Conservation (phyloP, 2,797 vertebrate species). For the Squalus acanthias region DNA sequence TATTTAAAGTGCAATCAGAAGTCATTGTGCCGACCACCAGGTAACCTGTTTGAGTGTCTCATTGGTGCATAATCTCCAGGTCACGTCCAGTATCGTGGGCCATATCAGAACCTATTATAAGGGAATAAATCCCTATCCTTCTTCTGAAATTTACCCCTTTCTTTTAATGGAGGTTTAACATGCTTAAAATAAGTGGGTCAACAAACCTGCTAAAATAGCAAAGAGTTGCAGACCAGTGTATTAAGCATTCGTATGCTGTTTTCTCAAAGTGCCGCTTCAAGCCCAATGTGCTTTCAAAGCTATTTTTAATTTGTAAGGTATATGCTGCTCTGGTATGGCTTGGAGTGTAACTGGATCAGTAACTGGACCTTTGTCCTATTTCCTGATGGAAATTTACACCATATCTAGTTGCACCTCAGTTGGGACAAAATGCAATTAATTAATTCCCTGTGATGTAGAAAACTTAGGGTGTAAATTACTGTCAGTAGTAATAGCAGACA, state of each 20-base stretch:
- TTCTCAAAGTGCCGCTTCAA: neutral
- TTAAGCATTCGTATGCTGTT: neutral
- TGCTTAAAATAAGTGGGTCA: neutral
- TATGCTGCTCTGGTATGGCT: neutral
- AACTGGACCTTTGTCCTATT: neutral
- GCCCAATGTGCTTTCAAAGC: neutral
- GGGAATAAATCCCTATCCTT: neutral
- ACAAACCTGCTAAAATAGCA: neutral
- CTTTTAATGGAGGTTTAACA: neutral
- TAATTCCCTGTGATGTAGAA: neutral
- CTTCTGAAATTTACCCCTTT: neutral
- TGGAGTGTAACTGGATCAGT: neutral
- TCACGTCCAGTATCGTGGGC: neutral
- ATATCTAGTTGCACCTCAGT: neutral
- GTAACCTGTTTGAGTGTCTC: neutral
- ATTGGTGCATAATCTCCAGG: neutral
- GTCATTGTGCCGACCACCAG: neutral
- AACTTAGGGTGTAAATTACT: neutral
- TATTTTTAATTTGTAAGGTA: slow-evolving; percentile 12
- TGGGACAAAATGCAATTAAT: neutral
- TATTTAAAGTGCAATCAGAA: neutral
- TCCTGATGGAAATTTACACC: neutral
- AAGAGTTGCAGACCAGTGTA: neutral
- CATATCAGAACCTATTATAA: neutral
- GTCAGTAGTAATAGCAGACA: neutral